These are phyloP conservation scores for Okapia johnstoni DNA, from an alignment of 2,113 vertebrate species.

Conservation along the genomic window DNA sequence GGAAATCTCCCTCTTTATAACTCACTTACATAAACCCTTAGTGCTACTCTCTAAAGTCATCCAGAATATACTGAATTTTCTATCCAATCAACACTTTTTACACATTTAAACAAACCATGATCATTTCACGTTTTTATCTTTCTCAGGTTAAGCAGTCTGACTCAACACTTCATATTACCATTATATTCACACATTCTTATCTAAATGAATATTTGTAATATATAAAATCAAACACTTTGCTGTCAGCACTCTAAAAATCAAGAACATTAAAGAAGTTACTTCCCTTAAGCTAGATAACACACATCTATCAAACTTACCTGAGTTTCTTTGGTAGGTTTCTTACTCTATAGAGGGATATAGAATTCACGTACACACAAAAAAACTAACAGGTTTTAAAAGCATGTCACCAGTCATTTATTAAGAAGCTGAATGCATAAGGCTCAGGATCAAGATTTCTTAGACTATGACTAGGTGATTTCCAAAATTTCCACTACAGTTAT, in stretches of 20 bases:
- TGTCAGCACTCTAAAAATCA: background rate
- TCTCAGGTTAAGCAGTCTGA: background rate
- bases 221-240: background rate
- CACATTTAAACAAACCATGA: background rate
- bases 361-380: background rate
- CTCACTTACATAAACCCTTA: background rate
- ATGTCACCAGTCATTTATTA: background rate
- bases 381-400: background rate
- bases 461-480: background rate
- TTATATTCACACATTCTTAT: background rate
- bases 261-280: background rate
- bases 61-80: background rate
- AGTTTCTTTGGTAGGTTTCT: background rate
- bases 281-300: background rate
- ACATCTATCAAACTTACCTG: background rate
- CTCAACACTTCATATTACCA: background rate
- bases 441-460: background rate
- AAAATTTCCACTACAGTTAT: background rate
- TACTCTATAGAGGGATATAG: background rate
- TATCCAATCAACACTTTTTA: background rate
- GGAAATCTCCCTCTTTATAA: background rate
- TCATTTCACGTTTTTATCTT: background rate
- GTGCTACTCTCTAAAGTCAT: background rate
- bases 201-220: background rate
- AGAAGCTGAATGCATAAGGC: background rate